Conservation (phyloP, 2,113 vertebrate genomes). For the Hemibagrus wyckioides region DNA sequence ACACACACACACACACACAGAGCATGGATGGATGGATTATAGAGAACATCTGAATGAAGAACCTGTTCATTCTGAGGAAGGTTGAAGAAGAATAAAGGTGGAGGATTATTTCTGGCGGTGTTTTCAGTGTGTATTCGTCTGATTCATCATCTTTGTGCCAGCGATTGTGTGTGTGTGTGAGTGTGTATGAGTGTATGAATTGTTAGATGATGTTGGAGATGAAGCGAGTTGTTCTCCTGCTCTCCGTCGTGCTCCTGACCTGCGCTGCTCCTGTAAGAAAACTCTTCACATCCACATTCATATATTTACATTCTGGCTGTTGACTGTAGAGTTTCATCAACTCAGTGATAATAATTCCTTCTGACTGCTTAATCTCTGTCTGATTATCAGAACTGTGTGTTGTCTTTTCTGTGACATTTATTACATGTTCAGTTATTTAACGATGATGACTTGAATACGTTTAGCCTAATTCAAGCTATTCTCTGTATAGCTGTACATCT, state of each 20-base stretch:
- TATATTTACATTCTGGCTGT: background rate
- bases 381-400: background rate
- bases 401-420: background rate
- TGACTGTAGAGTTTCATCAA: background rate
- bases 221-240: conserved; percentile 15
- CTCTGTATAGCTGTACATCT: background rate
- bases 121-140: background rate
- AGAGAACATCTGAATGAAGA: background rate
- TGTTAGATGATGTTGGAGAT: conserved; percentile 18
- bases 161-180: background rate
- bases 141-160: background rate
- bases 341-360: background rate
- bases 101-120: background rate
- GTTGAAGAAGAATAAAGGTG: background rate
- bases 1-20: background rate
- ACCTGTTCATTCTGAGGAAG: background rate
- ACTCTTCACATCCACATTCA: background rate
- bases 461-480: background rate
- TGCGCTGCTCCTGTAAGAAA: conserved; percentile 17
- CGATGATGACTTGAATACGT: background rate
- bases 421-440: background rate
- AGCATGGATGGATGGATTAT: background rate
- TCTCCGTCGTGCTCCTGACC: conserved; percentile 14
- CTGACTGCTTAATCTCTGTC: background rate
- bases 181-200: too few species aligned